These are phyloP conservation scores for Eucriotettix oculatus DNA, from an alignment of 2,888 invertebrate genomes.

Conservation along the genomic window DNA sequence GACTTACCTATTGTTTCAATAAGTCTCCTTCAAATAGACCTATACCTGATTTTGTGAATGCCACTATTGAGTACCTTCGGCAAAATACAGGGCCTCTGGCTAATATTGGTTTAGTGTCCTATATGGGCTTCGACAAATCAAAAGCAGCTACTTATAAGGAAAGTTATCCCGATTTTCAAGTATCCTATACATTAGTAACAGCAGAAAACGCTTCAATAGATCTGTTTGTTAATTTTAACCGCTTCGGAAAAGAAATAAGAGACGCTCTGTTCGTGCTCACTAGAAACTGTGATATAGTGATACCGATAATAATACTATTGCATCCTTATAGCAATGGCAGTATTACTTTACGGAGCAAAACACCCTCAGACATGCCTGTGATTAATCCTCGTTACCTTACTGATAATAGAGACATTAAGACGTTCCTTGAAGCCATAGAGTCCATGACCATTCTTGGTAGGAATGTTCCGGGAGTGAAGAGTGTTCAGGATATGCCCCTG, in stretches of 20 bases:
- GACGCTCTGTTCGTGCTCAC: no score
- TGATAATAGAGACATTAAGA: slow-evolving; percentile 34
- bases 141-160: slow-evolving; percentile 17
- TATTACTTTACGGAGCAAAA: slow-evolving; percentile 32
- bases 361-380: slow-evolving; percentile 40
- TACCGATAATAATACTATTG: slow-evolving; percentile 25
- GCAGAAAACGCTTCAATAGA: slow-evolving; percentile 17
- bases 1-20: slow-evolving; percentile 17
- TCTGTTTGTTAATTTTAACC: not conserved
- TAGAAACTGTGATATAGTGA: slow-evolving; percentile 18
- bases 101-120: slow-evolving; percentile 28
- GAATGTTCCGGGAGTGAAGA: no score
- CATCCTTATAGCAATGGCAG: slow-evolving; percentile 37
- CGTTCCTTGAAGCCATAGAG: slow-evolving; percentile 31
- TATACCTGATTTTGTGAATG: no score
- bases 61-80: slow-evolving; percentile 25
- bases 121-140: slow-evolving; percentile 34
- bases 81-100: slow-evolving; percentile 29
- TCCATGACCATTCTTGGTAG: slow-evolving; percentile 24
- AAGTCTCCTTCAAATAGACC: not conserved
- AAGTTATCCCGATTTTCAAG: slow-evolving; percentile 35
- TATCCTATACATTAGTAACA: slow-evolving; percentile 23
- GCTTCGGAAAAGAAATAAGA: not conserved
- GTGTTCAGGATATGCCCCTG: slow-evolving; percentile 21
- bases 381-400: slow-evolving; percentile 46